Base-by-base conservation (phyloP, 2,113 vertebrate species). In the Antidorcas marsupialis region DNA sequence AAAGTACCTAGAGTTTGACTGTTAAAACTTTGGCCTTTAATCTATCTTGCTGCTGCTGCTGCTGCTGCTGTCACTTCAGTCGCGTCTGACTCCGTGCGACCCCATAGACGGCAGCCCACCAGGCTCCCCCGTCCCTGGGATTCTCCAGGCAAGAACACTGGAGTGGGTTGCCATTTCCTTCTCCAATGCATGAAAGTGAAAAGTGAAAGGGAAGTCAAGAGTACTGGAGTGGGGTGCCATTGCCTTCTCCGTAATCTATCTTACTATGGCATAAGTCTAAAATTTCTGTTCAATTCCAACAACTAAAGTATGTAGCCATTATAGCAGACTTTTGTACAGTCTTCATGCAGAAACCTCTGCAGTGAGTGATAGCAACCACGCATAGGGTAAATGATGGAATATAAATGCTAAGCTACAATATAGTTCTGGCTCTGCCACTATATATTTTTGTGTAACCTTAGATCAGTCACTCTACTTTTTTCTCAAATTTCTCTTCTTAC, bases 211-310 rank as follows among this genome's bases (percentile, higher is more conserved):
- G 47, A 47, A 47, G 47, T 47, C 9, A 50, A 50, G 47, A 50
- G 47, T 50, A 50, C 47, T 50, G 47, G 47, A 50, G 47, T 13
- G 47, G 47, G 47, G 47, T 50, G 47, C 47, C 47, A 50, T 13
- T 50, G 47, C 12, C 47, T 50, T 50, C 47, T 50, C 47, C 47
- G 47, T 94, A 95, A 88, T 76, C 30, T 78, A 92, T 89, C 13
- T 97, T 81, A 90, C 23, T 47, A 79, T 57, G 25, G 16, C 59
- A 36, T 83, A 93, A 78, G 3, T 39, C 89, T 79, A 95, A 96
- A 95, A 86, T 95, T 89, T 96, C 43, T 79, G 36, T 82, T 81
- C 36, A 76, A 62, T 97, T 94, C 53, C 62, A 94, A 84, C 50
- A 95, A 57, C 1, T 28, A 74, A 67, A 89, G 23, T 17, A 5